Conservation (phyloP, 2,113 vertebrate species). For the Girardinichthys multiradiatus region DNA sequence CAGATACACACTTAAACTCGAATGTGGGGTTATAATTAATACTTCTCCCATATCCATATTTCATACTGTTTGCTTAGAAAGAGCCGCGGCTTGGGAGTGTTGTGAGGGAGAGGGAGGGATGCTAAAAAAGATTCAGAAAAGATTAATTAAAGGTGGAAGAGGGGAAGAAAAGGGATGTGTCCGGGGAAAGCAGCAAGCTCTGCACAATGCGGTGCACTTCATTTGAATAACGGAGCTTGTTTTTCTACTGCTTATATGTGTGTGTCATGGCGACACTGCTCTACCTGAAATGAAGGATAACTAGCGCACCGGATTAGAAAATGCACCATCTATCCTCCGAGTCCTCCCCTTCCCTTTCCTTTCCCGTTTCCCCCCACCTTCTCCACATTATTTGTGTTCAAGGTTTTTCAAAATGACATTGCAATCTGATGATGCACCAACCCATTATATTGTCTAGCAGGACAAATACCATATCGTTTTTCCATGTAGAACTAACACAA, state of each 20-base stretch:
- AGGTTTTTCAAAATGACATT: constrained; percentile 99
- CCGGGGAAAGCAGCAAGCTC: constrained; percentile 79
- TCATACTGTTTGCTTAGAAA: constrained; percentile 81
- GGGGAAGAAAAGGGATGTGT: constrained; percentile 72
- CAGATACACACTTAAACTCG: constrained; percentile 68
- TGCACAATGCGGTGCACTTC: constrained; percentile 77
- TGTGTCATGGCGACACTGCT: constrained; percentile 71
- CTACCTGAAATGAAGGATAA: constrained; percentile 84
- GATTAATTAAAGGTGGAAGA: constrained; percentile 77
- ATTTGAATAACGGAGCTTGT: constrained; percentile 82
- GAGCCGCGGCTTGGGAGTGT: constrained; percentile 46
- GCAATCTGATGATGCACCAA: constrained; percentile 99
- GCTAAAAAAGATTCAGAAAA: constrained; percentile 76
- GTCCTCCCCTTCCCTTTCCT: not conserved
- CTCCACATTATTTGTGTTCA: constrained; percentile 99
- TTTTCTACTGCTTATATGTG: constrained; percentile 52
- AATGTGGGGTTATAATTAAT: constrained; percentile 83
- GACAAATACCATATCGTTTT: constrained; percentile 99
- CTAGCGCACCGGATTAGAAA: constrained; percentile 92
- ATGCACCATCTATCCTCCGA: constrained; percentile 89
- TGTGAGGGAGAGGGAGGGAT: constrained; percentile 55
- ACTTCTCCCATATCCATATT: constrained; percentile 79
- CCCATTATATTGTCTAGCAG: constrained; percentile 99
- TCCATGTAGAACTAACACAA: constrained; percentile 99
- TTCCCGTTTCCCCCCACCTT: constrained; percentile 47